Conservation (phyloP, 2,113 vertebrate species). For the Tragelaphus imberbis region DNA sequence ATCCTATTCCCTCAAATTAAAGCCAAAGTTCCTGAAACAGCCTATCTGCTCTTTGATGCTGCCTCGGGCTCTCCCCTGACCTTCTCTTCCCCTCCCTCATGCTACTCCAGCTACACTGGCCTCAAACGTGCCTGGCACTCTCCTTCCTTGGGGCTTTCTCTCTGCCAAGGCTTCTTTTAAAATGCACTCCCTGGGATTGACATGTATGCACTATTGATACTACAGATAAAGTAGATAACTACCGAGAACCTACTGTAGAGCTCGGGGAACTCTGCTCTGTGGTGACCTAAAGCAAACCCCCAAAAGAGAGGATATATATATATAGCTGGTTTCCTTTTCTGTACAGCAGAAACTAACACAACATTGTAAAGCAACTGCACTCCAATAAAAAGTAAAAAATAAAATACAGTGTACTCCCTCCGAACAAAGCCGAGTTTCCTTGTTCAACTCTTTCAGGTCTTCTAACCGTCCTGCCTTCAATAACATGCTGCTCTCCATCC, state of each 20-base stretch:
- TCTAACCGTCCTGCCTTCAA: neutral
- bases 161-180: neutral
- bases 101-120: neutral
- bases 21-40: neutral
- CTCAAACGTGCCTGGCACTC: neutral
- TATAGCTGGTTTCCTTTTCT: neutral
- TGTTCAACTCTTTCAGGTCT: neutral
- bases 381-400: neutral
- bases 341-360: neutral
- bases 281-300: neutral
- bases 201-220: neutral
- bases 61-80: neutral
- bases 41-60: neutral
- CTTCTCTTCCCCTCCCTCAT: neutral
- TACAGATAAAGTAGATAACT: neutral
- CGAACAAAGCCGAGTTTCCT: too few relatives aligned
- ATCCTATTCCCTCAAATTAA: neutral
- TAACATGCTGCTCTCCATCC: neutral
- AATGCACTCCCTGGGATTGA: neutral
- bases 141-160: neutral
- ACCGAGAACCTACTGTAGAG: neutral
- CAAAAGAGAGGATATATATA: neutral
- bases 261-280: neutral
- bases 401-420: neutral
- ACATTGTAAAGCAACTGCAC: neutral